A percentile compares a stretch with the other conserved stretches of the same genome.
Conservation (phyloP, 2,113 vertebrate species). For the Phylloscopus whistleri region DNA sequence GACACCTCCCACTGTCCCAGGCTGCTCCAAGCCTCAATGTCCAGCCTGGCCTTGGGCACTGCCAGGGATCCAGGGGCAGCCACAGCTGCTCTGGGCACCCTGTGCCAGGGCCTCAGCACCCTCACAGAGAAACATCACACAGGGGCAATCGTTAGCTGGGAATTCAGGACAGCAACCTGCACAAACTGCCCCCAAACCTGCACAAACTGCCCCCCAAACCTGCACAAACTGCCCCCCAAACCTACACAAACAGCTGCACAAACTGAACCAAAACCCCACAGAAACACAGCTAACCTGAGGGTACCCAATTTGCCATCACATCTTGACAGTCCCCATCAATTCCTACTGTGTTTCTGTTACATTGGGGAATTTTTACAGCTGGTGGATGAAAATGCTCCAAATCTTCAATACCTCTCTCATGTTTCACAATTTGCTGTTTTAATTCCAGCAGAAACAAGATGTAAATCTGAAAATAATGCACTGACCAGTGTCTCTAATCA, state of each 20-base stretch:
- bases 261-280: neutral
- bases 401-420: neutral
- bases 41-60: neutral
- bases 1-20: neutral
- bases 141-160: neutral
- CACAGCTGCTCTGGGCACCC: no score
- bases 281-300: neutral
- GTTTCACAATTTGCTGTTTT: neutral
- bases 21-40: neutral
- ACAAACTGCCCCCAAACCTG: fast-evolving
- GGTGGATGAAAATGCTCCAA: neutral
- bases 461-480: neutral
- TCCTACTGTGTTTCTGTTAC: neutral
- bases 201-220: neutral
- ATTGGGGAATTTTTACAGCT: neutral
- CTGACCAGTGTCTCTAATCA: neutral
- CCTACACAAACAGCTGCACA: neutral
- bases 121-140: neutral
- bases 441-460: neutral
- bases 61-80: neutral
- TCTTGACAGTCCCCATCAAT: neutral
- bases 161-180: neutral
- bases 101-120: neutral
- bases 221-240: neutral
- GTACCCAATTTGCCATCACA: neutral